phyloP scores from a whole-genome alignment of 2,888 invertebrate species.

The Drosophila helvetica region DNA sequence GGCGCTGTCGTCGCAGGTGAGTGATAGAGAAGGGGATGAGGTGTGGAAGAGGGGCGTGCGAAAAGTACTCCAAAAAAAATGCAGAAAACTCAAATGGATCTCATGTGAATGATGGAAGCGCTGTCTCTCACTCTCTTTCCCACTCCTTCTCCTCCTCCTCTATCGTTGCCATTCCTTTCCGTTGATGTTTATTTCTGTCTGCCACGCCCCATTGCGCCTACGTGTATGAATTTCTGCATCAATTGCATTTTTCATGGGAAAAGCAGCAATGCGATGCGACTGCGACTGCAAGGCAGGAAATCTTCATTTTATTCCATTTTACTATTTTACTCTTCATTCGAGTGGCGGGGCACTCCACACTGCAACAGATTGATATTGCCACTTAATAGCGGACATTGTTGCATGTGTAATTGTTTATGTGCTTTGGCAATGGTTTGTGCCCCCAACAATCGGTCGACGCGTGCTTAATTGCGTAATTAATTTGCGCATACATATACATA shows the following conservation, averaged over 20 bases:
- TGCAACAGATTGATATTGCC: constrained; percentile 53
- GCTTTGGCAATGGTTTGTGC: background rate
- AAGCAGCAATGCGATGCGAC: constrained; percentile 12
- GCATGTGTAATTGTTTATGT: constrained; percentile 6
- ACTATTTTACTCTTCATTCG: constrained; percentile 11
- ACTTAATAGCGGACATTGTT: constrained; percentile 37
- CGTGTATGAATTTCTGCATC: constrained; percentile 65
- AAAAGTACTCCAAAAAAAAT: constrained; percentile 13
- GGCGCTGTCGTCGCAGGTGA: constrained; percentile 34
- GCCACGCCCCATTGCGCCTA: constrained; percentile 55
- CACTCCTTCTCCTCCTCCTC: constrained; percentile 18
- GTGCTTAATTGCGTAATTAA: constrained; percentile 76
- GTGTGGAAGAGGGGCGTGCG: constrained; percentile 5
- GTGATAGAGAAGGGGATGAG: background rate
- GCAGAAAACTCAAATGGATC: background rate
- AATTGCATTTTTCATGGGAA: constrained; percentile 73
- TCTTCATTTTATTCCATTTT: constrained; percentile 49
- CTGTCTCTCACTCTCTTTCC: background rate
- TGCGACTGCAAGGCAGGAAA: constrained; percentile 50
- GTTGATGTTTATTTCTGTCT: constrained; percentile 22
- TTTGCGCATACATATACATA: constrained; percentile 40
- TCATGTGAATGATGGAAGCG: constrained; percentile 14
- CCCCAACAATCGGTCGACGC: constrained; percentile 47
- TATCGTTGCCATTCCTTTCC: constrained; percentile 10
- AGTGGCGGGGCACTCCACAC: background rate